Conservation (phyloP, 1,140 invertebrate genomes). For the Caenorhabditis elegans region WBcel235 BX284606.5:9878001-9878500, state of each 20-base stretch:
- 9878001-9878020: background rate
- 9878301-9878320: constrained; percentile 40
- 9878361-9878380: constrained; percentile 22
- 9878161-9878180: constrained; percentile 37
- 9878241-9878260: constrained; percentile 54
- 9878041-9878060: constrained; percentile 52
- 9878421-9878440: constrained; percentile 56
- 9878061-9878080: constrained; percentile 55
- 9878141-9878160: background rate
- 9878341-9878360: background rate
- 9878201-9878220: constrained; percentile 45
- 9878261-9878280: constrained; percentile 54
- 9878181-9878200: constrained; percentile 54
- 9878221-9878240: constrained; percentile 50
- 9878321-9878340: background rate
- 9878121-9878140: background rate
- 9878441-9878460: constrained; percentile 59
- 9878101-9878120: constrained; percentile 46
- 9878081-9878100: constrained; percentile 50
- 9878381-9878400: constrained; percentile 64
- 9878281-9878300: constrained; percentile 62
- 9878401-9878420: constrained; percentile 61
- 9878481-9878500: constrained; percentile 61
- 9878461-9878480: constrained; percentile 42
- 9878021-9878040: constrained; percentile 48